Base-by-base conservation (phyloP, 2,113 vertebrate species). In the Symphodus melops region DNA sequence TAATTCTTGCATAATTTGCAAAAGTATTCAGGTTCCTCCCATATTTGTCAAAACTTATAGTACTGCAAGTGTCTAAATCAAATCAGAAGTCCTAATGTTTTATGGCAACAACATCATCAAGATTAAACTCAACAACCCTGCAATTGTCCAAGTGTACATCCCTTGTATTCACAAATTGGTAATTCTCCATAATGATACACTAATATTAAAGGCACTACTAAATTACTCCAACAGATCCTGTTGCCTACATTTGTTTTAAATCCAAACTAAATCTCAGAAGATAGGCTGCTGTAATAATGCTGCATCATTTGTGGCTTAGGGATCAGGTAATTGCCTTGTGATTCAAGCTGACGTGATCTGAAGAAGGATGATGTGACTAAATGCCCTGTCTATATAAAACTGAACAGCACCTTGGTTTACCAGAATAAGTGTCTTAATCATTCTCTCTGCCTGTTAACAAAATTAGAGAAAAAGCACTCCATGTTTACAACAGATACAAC, bases 291-390 rank as follows among this genome's bases (percentile, higher is more conserved):
- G n/a, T 25, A 61, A 77, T 54, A 48, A 23, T 12, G 60, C 49
- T 71, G 28, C 21, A 58, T 71, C 10, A 48, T 58, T 48, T 55
- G 17, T 64, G 52, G n/a, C 13, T 48, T 36, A 33, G 9, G 9
- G 23, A 41, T 58, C 56, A 49, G 44, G 28, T 56, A 49, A 16
- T 0, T 8, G 28, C 48, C 39, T 28, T 68, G n/a, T 83, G 68
- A 76, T 63, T 65, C 61, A 72, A 54, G 79, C 55, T 69, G 59
- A 75, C 33, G 8, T 39, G 57, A 52, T 28, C 19, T 75, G 37
- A 57, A 33, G 74, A 48, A 14, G 36, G 46, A 63, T 33, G 25
- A 68, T 66, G 63, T 61, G 70, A 66, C 68, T 74, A 56, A 44
- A 9, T 52, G 28, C 56, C 49, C 55, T 4, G 14, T 66, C 52